phyloP scores from a whole-genome alignment of 2,113 vertebrate species.

The Pygoscelis adeliae region DNA sequence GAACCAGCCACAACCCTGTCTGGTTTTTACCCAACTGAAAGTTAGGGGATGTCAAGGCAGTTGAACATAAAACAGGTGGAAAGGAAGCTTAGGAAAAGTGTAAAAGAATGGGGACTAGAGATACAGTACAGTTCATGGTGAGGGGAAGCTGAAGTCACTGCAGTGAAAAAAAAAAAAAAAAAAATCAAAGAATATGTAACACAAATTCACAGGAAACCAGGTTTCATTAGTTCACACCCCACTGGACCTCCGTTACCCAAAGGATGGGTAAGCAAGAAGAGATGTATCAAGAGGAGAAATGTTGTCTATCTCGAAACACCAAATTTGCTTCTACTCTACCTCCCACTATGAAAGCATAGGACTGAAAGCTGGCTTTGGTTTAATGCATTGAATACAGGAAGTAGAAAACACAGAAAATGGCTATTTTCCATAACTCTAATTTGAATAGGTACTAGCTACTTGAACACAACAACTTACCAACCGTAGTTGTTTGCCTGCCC shows the following conservation, averaged over 20 bases:
- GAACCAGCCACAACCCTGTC: background rate
- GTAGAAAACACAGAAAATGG: background rate
- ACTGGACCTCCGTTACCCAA: background rate
- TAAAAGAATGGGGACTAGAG: background rate
- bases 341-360: background rate
- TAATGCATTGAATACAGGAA: background rate
- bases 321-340: background rate
- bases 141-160: background rate
- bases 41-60: background rate
- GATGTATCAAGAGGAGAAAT: background rate
- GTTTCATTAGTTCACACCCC: background rate
- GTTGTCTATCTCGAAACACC: background rate
- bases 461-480: background rate
- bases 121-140: background rate
- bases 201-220: background rate
- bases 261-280: background rate
- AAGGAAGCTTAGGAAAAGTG: background rate
- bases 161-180: background rate
- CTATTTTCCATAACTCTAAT: background rate
- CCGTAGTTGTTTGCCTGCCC: background rate
- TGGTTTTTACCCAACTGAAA: background rate
- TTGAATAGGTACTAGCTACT: background rate
- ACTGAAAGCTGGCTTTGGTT: background rate
- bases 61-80: background rate
- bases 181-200: background rate